Percentiles rank a stretch among this genome's conserved stretches.
phyloP scores from a whole-genome alignment of 1,140 invertebrate genomes.

The Drosophila sproati region DNA sequence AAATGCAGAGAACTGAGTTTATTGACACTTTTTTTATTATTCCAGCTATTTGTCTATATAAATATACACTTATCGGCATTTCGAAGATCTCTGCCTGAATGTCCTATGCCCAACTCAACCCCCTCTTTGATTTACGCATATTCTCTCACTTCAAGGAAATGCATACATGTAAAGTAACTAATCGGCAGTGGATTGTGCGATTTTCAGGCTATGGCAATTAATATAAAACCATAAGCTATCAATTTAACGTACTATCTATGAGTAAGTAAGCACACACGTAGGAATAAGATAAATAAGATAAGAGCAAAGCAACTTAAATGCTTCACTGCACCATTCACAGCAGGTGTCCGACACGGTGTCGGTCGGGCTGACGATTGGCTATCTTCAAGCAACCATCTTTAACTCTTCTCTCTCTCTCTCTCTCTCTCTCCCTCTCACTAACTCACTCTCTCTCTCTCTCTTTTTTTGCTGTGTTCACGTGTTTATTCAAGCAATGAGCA shows the following conservation, averaged over 20 bases:
- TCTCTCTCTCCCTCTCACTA: neutral
- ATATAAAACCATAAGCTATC: neutral
- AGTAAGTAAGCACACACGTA: neutral
- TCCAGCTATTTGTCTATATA: no score
- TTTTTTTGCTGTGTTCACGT: slow-evolving; percentile 23
- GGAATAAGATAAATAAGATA: slow-evolving; percentile 56
- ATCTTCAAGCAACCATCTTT: neutral
- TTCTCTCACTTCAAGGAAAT: no score
- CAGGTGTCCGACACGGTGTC: slow-evolving; percentile 33
- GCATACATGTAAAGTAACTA: no score
- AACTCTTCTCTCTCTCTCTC: neutral
- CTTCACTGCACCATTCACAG: slow-evolving; percentile 56
- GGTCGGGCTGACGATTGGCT: neutral
- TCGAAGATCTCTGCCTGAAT: no score
- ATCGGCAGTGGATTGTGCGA: no score
- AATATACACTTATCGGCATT: no score
- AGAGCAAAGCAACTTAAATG: slow-evolving; percentile 64
- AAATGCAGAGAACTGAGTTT: no score
- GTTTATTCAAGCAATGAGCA: slow-evolving; percentile 37
- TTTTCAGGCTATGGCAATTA: no score
- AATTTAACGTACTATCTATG: slow-evolving; percentile 9
- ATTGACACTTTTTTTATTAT: no score
- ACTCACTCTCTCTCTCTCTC: neutral
- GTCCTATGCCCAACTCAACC: no score
- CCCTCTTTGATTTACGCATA: no score